phyloP scores from a whole-genome alignment of 2,888 invertebrate genomes.

The Acrobasis consociella region DNA sequence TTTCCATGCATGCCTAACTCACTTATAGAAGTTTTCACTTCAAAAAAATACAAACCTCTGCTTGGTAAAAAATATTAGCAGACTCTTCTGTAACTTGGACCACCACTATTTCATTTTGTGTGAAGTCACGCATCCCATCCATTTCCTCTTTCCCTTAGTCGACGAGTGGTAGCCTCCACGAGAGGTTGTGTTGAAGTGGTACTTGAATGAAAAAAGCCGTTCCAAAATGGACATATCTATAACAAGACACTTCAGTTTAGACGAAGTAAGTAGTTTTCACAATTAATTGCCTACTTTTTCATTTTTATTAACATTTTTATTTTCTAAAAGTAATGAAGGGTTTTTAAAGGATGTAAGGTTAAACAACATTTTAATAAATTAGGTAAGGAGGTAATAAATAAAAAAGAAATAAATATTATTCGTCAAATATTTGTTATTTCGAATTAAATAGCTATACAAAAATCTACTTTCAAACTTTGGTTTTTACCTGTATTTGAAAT shows the following conservation, averaged over 20 bases:
- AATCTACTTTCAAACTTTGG: too few species aligned
- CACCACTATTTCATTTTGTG: constrained; percentile 41
- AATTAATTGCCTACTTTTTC: not conserved
- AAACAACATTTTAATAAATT: too few species aligned
- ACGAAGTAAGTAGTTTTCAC: constrained; percentile 66
- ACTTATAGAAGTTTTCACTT: too few species aligned
- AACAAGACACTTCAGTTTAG: constrained; percentile 77
- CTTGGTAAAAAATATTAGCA: not conserved
- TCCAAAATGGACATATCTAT: constrained; percentile 72
- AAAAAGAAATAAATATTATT: too few species aligned
- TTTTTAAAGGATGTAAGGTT: too few species aligned
- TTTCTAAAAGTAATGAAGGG: not conserved
- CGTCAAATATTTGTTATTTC: too few species aligned
- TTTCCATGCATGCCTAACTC: too few species aligned
- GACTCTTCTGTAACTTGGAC: constrained; percentile 40
- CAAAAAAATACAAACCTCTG: not conserved
- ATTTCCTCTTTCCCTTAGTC: constrained; percentile 58
- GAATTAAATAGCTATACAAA: too few species aligned
- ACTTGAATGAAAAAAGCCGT: constrained; percentile 2
- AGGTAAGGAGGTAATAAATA: too few species aligned
- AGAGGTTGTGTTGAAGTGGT: constrained; percentile 36
- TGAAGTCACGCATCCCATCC: constrained; percentile 42
- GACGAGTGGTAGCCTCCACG: constrained; percentile 39
- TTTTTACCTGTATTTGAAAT: too few species aligned
- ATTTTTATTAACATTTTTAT: constrained; percentile 21